Percentiles rank a stretch among this genome's conserved stretches.
Evolutionary conservation across 2,797 vertebrate genomes (phyloP).

Genomic region (Phoxinus dragarum): DNA sequence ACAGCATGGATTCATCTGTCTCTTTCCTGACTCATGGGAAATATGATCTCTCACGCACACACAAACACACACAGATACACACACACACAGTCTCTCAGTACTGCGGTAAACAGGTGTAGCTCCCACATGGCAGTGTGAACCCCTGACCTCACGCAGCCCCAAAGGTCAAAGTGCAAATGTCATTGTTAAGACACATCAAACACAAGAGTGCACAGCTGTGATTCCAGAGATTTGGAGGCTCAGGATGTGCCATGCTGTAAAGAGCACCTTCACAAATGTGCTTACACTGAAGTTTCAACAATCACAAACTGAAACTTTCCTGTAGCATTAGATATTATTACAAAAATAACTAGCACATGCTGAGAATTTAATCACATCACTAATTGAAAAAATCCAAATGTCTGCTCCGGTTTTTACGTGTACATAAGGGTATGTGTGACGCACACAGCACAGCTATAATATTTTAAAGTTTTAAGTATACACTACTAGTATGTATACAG

Average conservation of each 20-base stretch:
- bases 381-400: not conserved
- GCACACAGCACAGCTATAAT: not conserved
- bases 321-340: not conserved
- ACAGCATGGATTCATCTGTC: constrained; percentile 53
- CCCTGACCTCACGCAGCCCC: constrained; percentile 21
- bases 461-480: not conserved
- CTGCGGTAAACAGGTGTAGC: constrained; percentile 43
- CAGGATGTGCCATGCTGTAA: constrained; percentile 35
- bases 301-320: constrained; percentile 19
- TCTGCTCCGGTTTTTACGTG: not conserved
- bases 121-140: constrained; percentile 35
- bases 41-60: constrained; percentile 48
- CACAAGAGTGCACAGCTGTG: constrained; percentile 47
- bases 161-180: constrained; percentile 38
- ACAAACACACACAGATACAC: constrained; percentile 29
- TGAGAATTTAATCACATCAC: not conserved
- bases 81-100: constrained; percentile 15
- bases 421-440: not conserved
- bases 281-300: not conserved
- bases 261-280: constrained; percentile 29
- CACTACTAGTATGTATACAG: not conserved
- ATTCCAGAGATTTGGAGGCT: constrained; percentile 56
- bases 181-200: constrained; percentile 32
- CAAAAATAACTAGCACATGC: not conserved
- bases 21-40: constrained; percentile 56